These are phyloP conservation scores for Thelaira solivaga DNA, from an alignment of 2,888 invertebrate species.

Conservation along the genomic window DNA sequence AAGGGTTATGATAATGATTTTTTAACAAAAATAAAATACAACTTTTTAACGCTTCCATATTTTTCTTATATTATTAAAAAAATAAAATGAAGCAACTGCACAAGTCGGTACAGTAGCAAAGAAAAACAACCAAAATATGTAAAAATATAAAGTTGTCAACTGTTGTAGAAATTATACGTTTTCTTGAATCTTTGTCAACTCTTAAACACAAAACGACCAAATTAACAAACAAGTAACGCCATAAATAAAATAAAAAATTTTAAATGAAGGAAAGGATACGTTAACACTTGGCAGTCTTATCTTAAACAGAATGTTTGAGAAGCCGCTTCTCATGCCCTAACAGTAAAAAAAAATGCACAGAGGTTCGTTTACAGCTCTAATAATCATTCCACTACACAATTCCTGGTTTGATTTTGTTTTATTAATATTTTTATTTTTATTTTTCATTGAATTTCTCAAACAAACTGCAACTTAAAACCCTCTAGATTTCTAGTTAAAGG, in stretches of 20 bases:
- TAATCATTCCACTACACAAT: neutral
- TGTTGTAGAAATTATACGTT: conserved; percentile 53
- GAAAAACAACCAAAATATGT: conserved; percentile 44
- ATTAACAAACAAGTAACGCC: conserved; percentile 28
- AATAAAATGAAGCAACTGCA: conserved; percentile 8
- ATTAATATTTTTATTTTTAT: neutral
- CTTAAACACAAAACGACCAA: conserved; percentile 37
- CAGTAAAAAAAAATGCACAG: neutral
- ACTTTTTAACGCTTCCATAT: too few relatives aligned
- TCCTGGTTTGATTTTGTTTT: conserved; percentile 30
- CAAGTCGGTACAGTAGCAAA: conserved; percentile 30
- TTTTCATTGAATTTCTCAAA: conserved; percentile 4
- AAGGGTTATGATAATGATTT: conserved; percentile 39
- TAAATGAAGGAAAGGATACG: conserved; percentile 32
- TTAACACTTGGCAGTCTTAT: conserved; percentile 50
- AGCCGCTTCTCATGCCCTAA: neutral
- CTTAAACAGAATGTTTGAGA: conserved; percentile 37
- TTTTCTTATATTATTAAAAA: too few relatives aligned
- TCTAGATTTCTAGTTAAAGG: conserved; percentile 25
- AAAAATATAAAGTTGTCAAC: conserved; percentile 30
- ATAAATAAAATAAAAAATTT: neutral
- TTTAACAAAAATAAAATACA: neutral
- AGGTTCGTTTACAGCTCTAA: neutral
- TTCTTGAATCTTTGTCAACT: conserved; percentile 40
- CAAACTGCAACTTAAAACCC: conserved; percentile 19